A percentile compares a stretch with the other conserved stretches of the same genome.
Evolutionary conservation across 2,888 invertebrate genomes (phyloP).

Genomic region (Caenorhabditis drosophilae): DNA sequence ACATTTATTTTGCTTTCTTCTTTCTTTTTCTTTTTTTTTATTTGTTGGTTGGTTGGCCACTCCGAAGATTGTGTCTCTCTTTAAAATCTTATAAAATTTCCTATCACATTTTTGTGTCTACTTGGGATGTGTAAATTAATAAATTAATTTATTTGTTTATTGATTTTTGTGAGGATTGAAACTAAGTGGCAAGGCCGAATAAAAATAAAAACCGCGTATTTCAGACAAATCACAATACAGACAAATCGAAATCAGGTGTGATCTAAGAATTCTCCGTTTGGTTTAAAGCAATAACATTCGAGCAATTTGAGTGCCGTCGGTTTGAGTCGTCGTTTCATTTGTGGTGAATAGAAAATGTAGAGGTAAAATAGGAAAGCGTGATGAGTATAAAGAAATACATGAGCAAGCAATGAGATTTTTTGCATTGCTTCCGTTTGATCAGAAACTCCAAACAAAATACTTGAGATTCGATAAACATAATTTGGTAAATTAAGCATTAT

Average conservation of each 20-base stretch:
- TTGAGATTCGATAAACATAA: constrained; percentile 60
- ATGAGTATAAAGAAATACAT: constrained; percentile 64
- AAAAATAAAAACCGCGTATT: too few species aligned
- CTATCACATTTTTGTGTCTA: too few species aligned
- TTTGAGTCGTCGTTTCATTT: constrained; percentile 59
- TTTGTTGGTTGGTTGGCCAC: too few species aligned
- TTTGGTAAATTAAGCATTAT: constrained; percentile 64
- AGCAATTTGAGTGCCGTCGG: constrained; percentile 65
- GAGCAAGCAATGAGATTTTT: constrained; percentile 52
- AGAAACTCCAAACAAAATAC: constrained; percentile 45
- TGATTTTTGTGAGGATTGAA: too few species aligned
- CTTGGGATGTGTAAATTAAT: too few species aligned
- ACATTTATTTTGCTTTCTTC: too few species aligned
- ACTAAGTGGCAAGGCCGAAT: too few species aligned
- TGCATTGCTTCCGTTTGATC: constrained; percentile 54
- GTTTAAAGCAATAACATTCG: constrained; percentile 67
- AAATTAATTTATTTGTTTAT: too few species aligned
- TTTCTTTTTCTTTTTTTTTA: too few species aligned
- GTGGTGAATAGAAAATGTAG: constrained; percentile 67
- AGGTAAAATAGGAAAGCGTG: constrained; percentile 66
- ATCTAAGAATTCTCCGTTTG: constrained; percentile 41
- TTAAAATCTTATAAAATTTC: too few species aligned
- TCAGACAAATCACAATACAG: too few species aligned
- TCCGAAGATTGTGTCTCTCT: too few species aligned
- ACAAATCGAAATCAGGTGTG: constrained; percentile 27